Base-by-base conservation (phyloP, 2,797 vertebrate species). In the Phataginus tricuspis region DNA sequence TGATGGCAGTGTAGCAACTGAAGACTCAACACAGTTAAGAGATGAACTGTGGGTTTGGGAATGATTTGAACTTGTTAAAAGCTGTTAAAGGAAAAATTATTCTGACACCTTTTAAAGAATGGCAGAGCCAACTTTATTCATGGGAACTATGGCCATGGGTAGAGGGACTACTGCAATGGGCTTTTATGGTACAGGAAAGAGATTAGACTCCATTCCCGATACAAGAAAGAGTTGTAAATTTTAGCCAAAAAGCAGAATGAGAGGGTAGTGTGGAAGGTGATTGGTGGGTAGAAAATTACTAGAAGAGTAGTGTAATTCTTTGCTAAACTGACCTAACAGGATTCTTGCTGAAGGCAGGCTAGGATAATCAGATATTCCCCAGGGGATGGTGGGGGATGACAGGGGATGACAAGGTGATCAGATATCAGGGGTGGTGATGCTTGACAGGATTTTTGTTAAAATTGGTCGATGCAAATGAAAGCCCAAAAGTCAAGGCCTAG, bases 361-460 rank as follows among this genome's bases (percentile, higher is more conserved):
- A 39, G 7, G 19, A 18, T 25, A 80, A 82, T 82, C 68, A 74
- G 34, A 31, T 55, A 72, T 72, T 55, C 11, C 66, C 45, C 45
- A 31, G 59, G 27, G 59, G 7, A 21, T 29, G 27, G 14, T 27
- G 27, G 61, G 55, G 29, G 71, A 77, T 94, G 23, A 83, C 69
- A 68, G 42, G 42, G 42, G 7, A 11, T 45, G 45, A 45, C 45
- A 87, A 82, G 16, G 37, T 87, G 59, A 87, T 83, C 42, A 75
- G 77, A 87, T 87, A 39, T 61, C 2, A 5, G 66, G 21, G 18
- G 45, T 29, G 53, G 5, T 21, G 23, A 12, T 64, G 42, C 69
- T 87, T 75, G 23, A 78, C n/a, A 34, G 16, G 49, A 69, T 83
- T 88, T 45, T 77, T 95, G 77, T 64, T 61, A 88, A 87, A 87